Evolutionary conservation across 1,140 invertebrate species (phyloP), one percentile per base, ranked within the genome.

Genomic region (Zaprionus ornatus): DNA sequence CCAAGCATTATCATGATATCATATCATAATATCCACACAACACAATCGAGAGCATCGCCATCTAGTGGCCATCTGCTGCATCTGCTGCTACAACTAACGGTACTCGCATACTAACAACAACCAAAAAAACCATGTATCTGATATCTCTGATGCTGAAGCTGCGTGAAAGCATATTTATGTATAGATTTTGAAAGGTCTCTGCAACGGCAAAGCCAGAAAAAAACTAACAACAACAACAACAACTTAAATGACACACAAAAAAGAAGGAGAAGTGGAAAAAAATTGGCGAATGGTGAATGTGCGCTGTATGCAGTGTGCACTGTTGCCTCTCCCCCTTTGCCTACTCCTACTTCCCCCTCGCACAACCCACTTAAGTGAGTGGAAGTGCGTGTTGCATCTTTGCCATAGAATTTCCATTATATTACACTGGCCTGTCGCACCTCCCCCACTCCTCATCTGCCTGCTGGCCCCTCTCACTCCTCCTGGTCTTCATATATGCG

Each of bases 141-240:
- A 77, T 77, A 73, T 67, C 57, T 59, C 23, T 40, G 29, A 32
- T 32, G 40, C n/a, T 48, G 67, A 23, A 79, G 77, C 66, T 87
- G 77, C 84, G 80, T 88, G 85, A 88, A 87, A 87, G 84, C 84
- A 88, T 88, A 88, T 90, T 90, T 90, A 79, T 88, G 84, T 85
- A 70, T 55, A 78, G 74, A 75, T 80, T 78, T 79, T 80, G 78
- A 84, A 79, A 81, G 82, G 74, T 67, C 68, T 62, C 42, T 29
- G 29, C 56, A 54, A 64, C 52, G 50, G 27, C 21, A n/a, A 6
- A 23, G 23, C 50, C 25, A 35, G 23, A 79, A 37, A 68, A 68
- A 80, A 62, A 68, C 54, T 63, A 76, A n/a, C 37, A 40, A 37
- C 23, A n/a, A 13, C 4, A 69, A 83, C 23, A 35, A 27, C 69